Conservation (phyloP, 1,140 invertebrate species). For the Leptinotarsa defecta region DNA sequence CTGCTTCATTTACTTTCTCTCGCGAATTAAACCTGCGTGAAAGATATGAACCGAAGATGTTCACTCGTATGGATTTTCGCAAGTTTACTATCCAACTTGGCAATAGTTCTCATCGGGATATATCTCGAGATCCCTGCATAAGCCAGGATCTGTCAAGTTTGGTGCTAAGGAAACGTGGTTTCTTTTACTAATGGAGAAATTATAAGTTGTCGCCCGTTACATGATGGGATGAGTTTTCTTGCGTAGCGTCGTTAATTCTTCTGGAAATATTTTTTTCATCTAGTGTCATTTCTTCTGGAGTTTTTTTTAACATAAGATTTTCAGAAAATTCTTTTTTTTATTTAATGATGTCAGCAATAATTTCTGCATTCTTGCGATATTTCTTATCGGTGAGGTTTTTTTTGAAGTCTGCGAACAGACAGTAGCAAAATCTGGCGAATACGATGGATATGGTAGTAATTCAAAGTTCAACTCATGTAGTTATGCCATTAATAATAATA, state of each 20-base stretch:
- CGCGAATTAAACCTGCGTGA: conserved; percentile 47
- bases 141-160: conserved; percentile 16
- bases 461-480: too few relatives aligned
- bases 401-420: too few relatives aligned
- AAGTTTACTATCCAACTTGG: conserved; percentile 45
- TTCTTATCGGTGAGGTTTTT: too few relatives aligned
- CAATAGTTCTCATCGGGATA: conserved; percentile 34
- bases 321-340: too few relatives aligned
- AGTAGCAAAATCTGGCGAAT: too few relatives aligned
- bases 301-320: too few relatives aligned
- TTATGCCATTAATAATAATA: too few relatives aligned
- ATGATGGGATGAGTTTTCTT: conserved; percentile 4
- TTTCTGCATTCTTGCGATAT: too few relatives aligned
- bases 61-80: conserved; percentile 49
- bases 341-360: too few relatives aligned
- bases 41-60: conserved; percentile 49
- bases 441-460: too few relatives aligned
- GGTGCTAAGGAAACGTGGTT: conserved; percentile 9
- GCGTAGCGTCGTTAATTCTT: not conserved
- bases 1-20: conserved; percentile 48
- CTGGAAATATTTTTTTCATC: not conserved
- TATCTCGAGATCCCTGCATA: conserved; percentile 9
- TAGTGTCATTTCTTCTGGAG: too few relatives aligned
- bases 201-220: conserved; percentile 14
- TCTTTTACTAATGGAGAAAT: conserved; percentile 22